Base-by-base conservation (phyloP, 2,113 vertebrate species). In the Hyaena hyaena region DNA sequence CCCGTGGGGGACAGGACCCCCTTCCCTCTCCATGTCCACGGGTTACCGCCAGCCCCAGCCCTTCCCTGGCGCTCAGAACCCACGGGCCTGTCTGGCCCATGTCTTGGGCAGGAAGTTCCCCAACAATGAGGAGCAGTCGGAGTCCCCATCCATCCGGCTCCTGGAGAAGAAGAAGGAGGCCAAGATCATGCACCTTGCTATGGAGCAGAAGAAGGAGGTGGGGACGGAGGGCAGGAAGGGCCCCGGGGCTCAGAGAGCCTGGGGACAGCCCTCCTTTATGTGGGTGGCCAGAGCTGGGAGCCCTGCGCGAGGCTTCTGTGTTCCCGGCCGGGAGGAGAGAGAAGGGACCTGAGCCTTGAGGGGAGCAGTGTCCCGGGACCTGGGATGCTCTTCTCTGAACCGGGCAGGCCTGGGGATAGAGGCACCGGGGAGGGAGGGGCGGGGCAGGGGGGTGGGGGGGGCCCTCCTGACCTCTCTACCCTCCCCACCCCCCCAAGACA, bases 201-300 rank as follows among this genome's bases (percentile, higher is more conserved):
- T 99, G 98, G 93, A 98, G 23, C 58, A 45, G 19, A 98, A 99
- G n/a, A 92, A 98, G 95, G 96, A 99, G 98, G 98, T 98, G 85
- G 94, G 28, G 8, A 8, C 4, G 50, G 7, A 9, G 48, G 31
- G 3, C 2, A 0, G 0, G 35, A 15, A 33, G 48, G n/a, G 48
- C 58, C 11, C 3, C 5, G 1, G 68, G 77, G 35, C 23, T 53
- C 69, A 7, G 35, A 83, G 21, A 35, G 35, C 74, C 55, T n/a
- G 31, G 31, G 17, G 16, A 26, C 43, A 12, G 43, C 11, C 9
- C 45, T 81, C 19, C 53, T 76, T 21, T 1, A 0, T 58, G 45
- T 19, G 68, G 74, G 63, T 5, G 5, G 23, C 82, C 80, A 16
- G 31, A 53, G 15, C 31, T 17, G 15, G 61, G 8, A 11, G 10